Evolutionary conservation across 2,888 invertebrate genomes (phyloP), one percentile per base, ranked within the genome.

Genomic region (Drosophila paranaensis): DNA sequence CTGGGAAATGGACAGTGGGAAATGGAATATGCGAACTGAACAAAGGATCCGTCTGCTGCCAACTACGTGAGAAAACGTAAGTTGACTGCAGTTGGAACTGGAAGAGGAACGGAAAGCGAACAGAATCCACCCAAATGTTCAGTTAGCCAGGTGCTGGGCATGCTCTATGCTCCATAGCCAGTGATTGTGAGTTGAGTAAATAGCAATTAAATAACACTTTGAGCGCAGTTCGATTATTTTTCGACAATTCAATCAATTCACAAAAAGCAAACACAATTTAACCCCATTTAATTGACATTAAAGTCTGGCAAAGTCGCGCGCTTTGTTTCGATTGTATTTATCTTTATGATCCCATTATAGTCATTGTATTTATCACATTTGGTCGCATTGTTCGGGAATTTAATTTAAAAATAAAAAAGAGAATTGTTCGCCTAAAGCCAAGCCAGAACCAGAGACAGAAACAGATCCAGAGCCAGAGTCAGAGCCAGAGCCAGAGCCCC

Each of bases 361-460:
- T 67, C 63, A 73, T 83, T 87, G 83, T 87, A 71, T 68, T 71
- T 86, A 83, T 78, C 71, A 82, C 85, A 87, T 82, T 86, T 83
- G 63, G 62, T 20, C 10, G 60, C 57, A 83, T 83, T 87, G 88
- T 84, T 71, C 54, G 35, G n/a, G 85, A 82, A 84, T 84, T 87
- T 87, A 87, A 84, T 84, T 84, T 80, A 78, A 83, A 73, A 81
- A 72, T 42, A 39, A 71, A 74, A 64, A 78, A 77, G 35, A 10
- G 60, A 57, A 70, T 70, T 70, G 70, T 50, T 70, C 33, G 70
- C 14, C 43, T 64, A 14, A 6, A 53, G 55, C 16, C 27, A 35
- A 61, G 50, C 62, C 10, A 48, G 46, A 27, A 2, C 14, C 25
- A 46, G 30, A 48, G 30, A 6, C 64, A 53, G 63, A 42, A 48